Evolutionary conservation across 1,140 invertebrate genomes (phyloP), one percentile per base, ranked within the genome.

Genomic region (Meloidogyne floridensis): DNA sequence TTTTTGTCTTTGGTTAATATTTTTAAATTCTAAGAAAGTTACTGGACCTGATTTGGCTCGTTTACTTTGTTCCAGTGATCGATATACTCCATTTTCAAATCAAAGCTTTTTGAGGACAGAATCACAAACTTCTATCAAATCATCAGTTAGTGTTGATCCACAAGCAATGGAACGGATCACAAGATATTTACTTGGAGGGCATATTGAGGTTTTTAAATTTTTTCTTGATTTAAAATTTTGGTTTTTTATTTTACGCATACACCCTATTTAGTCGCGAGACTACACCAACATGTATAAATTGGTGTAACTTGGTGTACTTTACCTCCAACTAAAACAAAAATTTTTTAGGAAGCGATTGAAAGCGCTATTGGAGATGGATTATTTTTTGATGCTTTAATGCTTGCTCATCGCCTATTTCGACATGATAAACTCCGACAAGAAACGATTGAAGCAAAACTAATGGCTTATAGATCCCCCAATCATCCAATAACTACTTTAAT

Each of bases 181-280:
- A 9, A 20, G 76, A 20, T 87, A 81, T 65, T 65, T 87, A 53
- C 71, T 87, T 7, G 80, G 81, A 51, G 86, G 86, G 13, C 75
- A 85, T 81, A 70, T 87, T 43, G 87, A 88, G 18, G 85, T 87
- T 75, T n/a, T n/a, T n/a, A n/a, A n/a, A n/a, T n/a, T n/a, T n/a
- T n/a, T n/a, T n/a, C n/a, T n/a, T n/a, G n/a, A n/a, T n/a, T n/a
- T n/a, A n/a, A n/a, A n/a, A n/a, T n/a, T n/a, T n/a, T n/a, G n/a
- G n/a, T n/a, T n/a, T n/a, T 20, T 20, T 20, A 20, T 20, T 43
- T 43, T 47, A 42, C 10, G 7, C 1, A 20, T 1, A 20, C 20
- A 20, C 32, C 32, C 32, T 2, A 32, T 3, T 15, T 72, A 71
- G 72, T 81, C 18, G 18, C n/a, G 43, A 20, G 32, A 20, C 20